Percentiles rank a stretch among this genome's conserved stretches.
Evolutionary conservation across 2,113 vertebrate species (phyloP).

Genomic region (Lutjanus erythropterus): DNA sequence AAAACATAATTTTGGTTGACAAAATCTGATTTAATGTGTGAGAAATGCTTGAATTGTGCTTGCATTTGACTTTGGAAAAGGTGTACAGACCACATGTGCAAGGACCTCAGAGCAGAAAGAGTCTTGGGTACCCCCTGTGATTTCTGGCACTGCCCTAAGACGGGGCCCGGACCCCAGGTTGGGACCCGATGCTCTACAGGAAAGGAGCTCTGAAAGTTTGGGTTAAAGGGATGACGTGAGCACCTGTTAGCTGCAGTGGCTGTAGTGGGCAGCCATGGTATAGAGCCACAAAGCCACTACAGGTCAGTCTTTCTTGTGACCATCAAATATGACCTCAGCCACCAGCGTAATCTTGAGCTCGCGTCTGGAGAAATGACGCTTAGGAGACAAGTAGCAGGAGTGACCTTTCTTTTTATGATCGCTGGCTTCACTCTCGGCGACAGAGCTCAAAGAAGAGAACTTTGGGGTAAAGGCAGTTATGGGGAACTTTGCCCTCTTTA

Average conservation of each 20-base stretch:
- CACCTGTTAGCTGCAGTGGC: not conserved
- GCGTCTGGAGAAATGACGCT: slow-evolving; percentile 13
- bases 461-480: slow-evolving; percentile 7
- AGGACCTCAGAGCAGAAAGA: too few species aligned
- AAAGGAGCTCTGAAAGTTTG: not conserved
- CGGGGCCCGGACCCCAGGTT: too few species aligned
- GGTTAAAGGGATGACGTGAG: not conserved
- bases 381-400: slow-evolving; percentile 6
- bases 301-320: slow-evolving; percentile 9
- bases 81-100: too few species aligned
- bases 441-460: not conserved
- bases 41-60: too few species aligned
- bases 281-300: not conserved
- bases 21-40: too few species aligned
- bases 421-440: not conserved
- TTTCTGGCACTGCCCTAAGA: too few species aligned
- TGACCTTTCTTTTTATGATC: slow-evolving; percentile 7
- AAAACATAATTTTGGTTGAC: too few species aligned
- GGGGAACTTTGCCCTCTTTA: not conserved
- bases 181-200: too few species aligned
- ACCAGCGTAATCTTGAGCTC: not conserved
- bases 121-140: too few species aligned
- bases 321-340: slow-evolving; percentile 11
- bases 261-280: not conserved
- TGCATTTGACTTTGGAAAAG: too few species aligned